These are phyloP conservation scores for Drosophila peninsularis DNA, from an alignment of 2,888 invertebrate species.

Conservation along the genomic window DNA sequence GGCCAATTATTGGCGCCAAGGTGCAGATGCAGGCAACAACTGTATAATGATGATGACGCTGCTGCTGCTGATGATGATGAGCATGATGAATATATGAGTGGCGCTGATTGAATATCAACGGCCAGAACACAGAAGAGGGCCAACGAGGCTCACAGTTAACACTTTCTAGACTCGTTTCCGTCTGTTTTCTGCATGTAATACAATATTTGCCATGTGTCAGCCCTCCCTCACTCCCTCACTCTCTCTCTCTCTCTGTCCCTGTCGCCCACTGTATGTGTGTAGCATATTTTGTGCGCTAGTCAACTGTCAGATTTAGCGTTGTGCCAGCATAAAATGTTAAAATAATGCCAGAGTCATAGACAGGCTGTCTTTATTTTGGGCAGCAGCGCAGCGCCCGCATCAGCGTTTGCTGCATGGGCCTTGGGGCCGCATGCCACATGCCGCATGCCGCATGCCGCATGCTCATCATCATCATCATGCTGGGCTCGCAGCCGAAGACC, in stretches of 20 bases:
- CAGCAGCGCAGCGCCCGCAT: constrained; percentile 58
- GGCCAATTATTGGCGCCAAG: constrained; percentile 68
- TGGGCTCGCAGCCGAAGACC: constrained; percentile 11
- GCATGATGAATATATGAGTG: constrained; percentile 75
- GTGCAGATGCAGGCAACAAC: constrained; percentile 43
- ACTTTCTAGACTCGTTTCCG: constrained; percentile 76
- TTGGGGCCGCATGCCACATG: constrained; percentile 44
- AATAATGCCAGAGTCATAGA: constrained; percentile 76
- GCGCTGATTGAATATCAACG: constrained; percentile 75
- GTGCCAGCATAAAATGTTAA: constrained; percentile 81
- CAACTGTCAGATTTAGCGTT: constrained; percentile 80
- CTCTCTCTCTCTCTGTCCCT: neutral
- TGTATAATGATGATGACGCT: neutral
- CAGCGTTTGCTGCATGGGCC: constrained; percentile 30
- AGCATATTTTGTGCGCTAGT: constrained; percentile 79
- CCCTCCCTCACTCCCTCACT: neutral
- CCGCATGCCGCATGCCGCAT: constrained; percentile 12
- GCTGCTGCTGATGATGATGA: constrained; percentile 14
- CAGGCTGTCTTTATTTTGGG: constrained; percentile 70
- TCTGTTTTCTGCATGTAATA: constrained; percentile 59
- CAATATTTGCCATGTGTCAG: constrained; percentile 60
- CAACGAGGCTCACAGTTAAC: constrained; percentile 55
- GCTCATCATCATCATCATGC: constrained; percentile 17
- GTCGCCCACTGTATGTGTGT: constrained; percentile 8
- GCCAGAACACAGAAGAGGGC: constrained; percentile 35